Evolutionary conservation across 92 coral and sea anemone species (phyloP).

Genomic region (Phenganax stokvisi): DNA sequence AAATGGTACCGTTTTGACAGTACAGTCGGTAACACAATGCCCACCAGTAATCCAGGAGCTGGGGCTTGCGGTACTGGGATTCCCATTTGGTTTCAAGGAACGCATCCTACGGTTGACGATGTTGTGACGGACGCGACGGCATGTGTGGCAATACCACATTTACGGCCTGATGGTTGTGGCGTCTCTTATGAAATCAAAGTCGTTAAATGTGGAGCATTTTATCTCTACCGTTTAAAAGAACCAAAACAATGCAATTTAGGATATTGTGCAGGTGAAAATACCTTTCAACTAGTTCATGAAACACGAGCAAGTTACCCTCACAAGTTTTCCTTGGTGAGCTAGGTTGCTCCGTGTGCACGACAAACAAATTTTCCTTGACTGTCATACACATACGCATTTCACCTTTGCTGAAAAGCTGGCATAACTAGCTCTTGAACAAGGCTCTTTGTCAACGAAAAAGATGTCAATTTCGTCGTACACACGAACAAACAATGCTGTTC

Average conservation of each 20-base stretch:
- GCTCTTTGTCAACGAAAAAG: too few species aligned
- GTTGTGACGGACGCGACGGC: constrained; percentile 1
- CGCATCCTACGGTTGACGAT: constrained; percentile 37
- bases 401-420: too few species aligned
- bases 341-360: too few species aligned
- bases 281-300: neutral
- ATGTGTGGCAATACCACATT: neutral
- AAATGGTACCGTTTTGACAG: constrained; percentile 68
- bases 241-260: constrained; percentile 12
- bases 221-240: constrained; percentile 15
- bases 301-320: too few species aligned
- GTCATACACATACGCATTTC: too few species aligned
- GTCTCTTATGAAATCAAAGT: neutral
- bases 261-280: constrained; percentile 21
- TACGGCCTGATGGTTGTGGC: constrained; percentile 1
- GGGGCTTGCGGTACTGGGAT: constrained; percentile 61
- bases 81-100: constrained; percentile 53
- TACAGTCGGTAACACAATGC: constrained; percentile 54
- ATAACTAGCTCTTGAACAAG: too few species aligned
- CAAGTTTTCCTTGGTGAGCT: too few species aligned
- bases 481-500: too few species aligned
- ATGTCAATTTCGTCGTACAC: too few species aligned
- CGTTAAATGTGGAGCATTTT: constrained; percentile 8
- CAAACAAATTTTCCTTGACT: too few species aligned
- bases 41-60: constrained; percentile 49